These are phyloP conservation scores for Mimas tiliae DNA, from an alignment of 2,888 invertebrate species.

Conservation along the genomic window DNA sequence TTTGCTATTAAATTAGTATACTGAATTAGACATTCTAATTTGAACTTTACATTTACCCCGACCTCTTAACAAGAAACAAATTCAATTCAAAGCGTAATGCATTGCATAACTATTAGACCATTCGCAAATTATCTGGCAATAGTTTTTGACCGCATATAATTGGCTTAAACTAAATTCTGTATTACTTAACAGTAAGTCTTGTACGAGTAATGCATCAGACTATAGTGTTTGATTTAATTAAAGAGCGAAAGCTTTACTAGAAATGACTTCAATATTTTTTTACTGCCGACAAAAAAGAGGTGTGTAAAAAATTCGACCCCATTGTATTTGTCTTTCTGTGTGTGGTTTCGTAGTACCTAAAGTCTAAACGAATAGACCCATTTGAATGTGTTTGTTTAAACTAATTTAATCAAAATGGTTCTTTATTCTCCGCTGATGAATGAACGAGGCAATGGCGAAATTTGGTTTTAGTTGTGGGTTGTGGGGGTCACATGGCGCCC, in stretches of 20 bases:
- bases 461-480: no score
- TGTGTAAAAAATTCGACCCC: no score
- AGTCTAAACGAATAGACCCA: no score
- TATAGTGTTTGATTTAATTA: neutral
- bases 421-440: no score
- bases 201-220: neutral
- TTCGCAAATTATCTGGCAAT: neutral
- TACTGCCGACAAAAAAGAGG: no score
- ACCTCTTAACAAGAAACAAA: neutral
- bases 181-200: slow-evolving; percentile 1
- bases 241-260: neutral
- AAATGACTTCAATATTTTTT: neutral
- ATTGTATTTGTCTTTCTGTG: no score
- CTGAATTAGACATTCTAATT: neutral
- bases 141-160: neutral
- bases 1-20: no score
- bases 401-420: no score
- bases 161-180: slow-evolving; percentile 9
- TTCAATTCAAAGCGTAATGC: neutral
- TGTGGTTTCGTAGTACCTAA: no score
- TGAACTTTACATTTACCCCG: neutral
- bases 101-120: neutral
- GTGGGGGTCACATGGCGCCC: no score
- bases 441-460: no score
- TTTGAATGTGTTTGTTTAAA: no score